A percentile compares a stretch with the other conserved stretches of the same genome.
Evolutionary conservation across 2,113 vertebrate species (phyloP).

Genomic region (Scopus umbretta): DNA sequence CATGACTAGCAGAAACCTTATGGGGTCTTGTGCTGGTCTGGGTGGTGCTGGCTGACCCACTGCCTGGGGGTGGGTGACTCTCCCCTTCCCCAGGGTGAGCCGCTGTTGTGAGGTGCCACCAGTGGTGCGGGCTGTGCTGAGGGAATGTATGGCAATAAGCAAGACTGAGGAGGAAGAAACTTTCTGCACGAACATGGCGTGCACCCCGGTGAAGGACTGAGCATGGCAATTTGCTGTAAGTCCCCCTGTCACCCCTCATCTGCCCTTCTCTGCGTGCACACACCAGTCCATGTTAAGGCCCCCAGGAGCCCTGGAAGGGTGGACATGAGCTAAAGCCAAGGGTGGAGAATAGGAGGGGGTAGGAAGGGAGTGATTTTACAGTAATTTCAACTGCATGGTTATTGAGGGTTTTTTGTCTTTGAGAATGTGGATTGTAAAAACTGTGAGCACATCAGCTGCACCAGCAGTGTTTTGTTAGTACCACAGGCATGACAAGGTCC

Average conservation of each 20-base stretch:
- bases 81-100: background rate
- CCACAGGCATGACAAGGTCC: fast-evolving
- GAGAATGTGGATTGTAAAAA: background rate
- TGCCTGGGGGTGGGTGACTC: no score
- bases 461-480: fast-evolving
- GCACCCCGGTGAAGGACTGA: background rate
- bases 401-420: background rate
- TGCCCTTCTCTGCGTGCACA: fast-evolving
- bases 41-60: fast-evolving
- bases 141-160: background rate
- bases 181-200: fast-evolving
- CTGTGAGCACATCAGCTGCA: background rate
- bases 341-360: fast-evolving
- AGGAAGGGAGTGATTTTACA: background rate
- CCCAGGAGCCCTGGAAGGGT: background rate
- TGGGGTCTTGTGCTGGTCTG: fast-evolving
- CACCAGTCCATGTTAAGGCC: background rate
- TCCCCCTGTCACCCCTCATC: fast-evolving
- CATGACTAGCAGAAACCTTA: background rate
- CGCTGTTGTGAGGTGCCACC: fast-evolving
- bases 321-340: background rate
- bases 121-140: fast-evolving
- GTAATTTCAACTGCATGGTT: background rate
- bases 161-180: background rate
- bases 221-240: fast-evolving